Percentiles rank a stretch among this genome's conserved stretches.
These are phyloP conservation scores for Hemichromis elongatus DNA, from an alignment of 2,113 vertebrate species.

Conservation along the genomic window DNA sequence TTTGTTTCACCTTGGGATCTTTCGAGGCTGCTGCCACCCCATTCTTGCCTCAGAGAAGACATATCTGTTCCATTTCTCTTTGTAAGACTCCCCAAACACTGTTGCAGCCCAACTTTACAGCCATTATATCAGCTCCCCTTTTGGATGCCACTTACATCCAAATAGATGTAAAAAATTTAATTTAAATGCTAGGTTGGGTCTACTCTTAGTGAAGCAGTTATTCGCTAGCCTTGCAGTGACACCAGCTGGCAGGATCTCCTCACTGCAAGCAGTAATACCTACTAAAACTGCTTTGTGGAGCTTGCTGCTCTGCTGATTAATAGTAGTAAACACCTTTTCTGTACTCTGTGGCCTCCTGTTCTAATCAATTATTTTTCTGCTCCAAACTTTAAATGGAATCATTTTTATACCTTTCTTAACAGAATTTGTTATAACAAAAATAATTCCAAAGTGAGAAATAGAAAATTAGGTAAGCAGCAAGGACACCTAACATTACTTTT, in stretches of 20 bases:
- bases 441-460: background rate
- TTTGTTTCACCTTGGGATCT: background rate
- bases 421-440: background rate
- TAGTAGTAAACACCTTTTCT: background rate
- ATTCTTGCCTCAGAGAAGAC: constrained; percentile 5
- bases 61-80: constrained; percentile 27
- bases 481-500: background rate
- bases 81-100: constrained; percentile 22
- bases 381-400: background rate
- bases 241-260: constrained; percentile 52
- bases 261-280: constrained; percentile 11
- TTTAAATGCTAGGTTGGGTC: constrained; percentile 46
- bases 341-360: background rate
- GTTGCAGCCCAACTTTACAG: constrained; percentile 36
- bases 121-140: constrained; percentile 43
- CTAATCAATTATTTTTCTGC: background rate
- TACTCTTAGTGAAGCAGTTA: background rate
- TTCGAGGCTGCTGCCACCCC: background rate
- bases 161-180: constrained; percentile 59
- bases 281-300: background rate
- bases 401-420: background rate
- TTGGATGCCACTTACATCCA: constrained; percentile 55
- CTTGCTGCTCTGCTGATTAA: background rate
- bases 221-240: constrained; percentile 64
- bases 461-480: background rate